A percentile compares a stretch with the other conserved stretches of the same genome.
Evolutionary conservation across 2,113 vertebrate genomes (phyloP).

Genomic region (Ploceus nigricollis): DNA sequence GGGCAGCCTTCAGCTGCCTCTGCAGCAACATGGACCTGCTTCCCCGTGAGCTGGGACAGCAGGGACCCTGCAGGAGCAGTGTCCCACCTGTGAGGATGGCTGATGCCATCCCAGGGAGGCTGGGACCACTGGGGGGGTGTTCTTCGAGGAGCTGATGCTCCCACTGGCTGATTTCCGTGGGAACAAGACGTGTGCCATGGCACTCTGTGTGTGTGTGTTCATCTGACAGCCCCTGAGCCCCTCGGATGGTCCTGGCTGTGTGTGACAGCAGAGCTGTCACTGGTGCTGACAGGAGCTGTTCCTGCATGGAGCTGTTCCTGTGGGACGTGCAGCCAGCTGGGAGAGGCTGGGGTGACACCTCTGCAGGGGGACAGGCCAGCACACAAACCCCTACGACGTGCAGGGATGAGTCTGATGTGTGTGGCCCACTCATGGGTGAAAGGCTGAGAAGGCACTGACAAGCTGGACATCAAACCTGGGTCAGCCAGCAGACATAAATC

Average conservation of each 20-base stretch:
- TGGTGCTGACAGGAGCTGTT: fast-evolving
- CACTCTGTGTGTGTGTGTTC: fast-evolving
- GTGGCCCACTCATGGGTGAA: background rate
- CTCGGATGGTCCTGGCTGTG: fast-evolving
- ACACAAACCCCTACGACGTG: fast-evolving
- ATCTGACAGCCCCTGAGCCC: background rate
- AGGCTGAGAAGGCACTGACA: background rate
- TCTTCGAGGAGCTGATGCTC: background rate
- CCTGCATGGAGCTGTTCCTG: background rate
- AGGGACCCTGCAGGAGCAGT: background rate
- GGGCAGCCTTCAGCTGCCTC: background rate
- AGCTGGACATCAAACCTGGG: background rate
- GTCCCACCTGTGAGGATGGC: background rate
- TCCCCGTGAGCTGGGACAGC: fast-evolving
- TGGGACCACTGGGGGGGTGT: background rate
- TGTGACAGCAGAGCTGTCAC: background rate
- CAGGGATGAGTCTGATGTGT: fast-evolving
- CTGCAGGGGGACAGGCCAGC: background rate
- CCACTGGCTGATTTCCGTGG: background rate
- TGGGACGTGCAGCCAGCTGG: background rate
- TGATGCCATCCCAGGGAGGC: background rate
- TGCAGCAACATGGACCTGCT: background rate
- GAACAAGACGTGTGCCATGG: fast-evolving
- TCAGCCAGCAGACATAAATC: background rate
- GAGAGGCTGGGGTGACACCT: background rate